Base-by-base conservation (phyloP, 2,113 vertebrate genomes). In the Scophthalmus maximus region DNA sequence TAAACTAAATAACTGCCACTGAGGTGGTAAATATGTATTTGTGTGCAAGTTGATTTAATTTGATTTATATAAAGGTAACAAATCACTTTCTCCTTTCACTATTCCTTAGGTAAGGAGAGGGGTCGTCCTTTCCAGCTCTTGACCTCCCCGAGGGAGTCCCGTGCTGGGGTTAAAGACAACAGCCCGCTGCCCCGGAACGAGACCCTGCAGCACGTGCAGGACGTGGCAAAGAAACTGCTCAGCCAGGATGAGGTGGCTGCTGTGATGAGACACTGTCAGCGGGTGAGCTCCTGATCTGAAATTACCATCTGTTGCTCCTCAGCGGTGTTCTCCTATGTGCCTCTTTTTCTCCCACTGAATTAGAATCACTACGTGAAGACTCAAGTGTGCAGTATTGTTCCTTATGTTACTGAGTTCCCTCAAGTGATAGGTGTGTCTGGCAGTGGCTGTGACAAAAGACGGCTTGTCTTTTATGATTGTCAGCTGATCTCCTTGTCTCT, bases 221-320 rank as follows among this genome's bases (percentile, higher is more conserved):
- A 95, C 88, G 93, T 96, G 25, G 95, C 96, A 0, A 86, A 79
- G 7, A 93, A 94, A 63, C 93, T 98, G 59, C 94, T 99, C 63
- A 94, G 92, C 25, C 92, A 95, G 0, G 97, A 98, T 0, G 96
- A 98, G 86, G 96, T 95, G 68, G 87, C 93, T 0, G 97, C 96
- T 0, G 92, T 98, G 80, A 94, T 96, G 79, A 96, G 97, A 69
- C 96, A 98, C 90, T 98, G 97, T 86, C 94, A 75, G 53, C 91
- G 95, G 92, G 97, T 98, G 88, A 93, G 94, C 73, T 61, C 23
- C 49, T 32, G 4, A 60, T 44, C 55, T 49, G 30, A 62, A 58
- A 73, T 55, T 0, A 52, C 22, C 15, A 29, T 40, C 44, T 26
- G 26, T 25, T 4, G 50, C 53, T 74, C 46, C 34, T 62, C 59